A percentile compares a stretch with the other conserved stretches of the same genome.
phyloP scores from a whole-genome alignment of 2,888 invertebrate genomes.

The Drosophila anomalata region DNA sequence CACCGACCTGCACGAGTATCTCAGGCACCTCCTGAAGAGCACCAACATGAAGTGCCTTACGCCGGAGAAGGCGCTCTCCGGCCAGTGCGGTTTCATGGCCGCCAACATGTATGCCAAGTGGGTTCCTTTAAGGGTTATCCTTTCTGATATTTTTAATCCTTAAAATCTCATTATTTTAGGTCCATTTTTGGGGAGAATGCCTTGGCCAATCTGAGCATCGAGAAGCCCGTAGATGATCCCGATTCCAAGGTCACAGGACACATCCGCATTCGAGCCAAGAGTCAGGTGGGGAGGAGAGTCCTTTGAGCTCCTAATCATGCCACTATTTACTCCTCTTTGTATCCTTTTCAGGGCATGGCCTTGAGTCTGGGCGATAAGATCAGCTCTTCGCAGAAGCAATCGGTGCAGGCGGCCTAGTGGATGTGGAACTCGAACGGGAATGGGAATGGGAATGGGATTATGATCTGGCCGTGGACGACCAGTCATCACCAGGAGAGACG shows the following conservation, averaged over 20 bases:
- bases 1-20: slow-evolving; percentile 95
- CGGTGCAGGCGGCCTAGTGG: slow-evolving; percentile 82
- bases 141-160: background rate
- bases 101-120: slow-evolving; percentile 98
- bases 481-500: slow-evolving; percentile 31
- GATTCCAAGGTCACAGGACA: slow-evolving; percentile 97
- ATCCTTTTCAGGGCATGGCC: slow-evolving; percentile 94
- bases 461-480: slow-evolving; percentile 33
- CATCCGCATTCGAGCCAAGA: slow-evolving; percentile 98
- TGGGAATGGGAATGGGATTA: background rate
- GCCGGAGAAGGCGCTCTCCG: slow-evolving; percentile 97
- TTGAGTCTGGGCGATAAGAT: slow-evolving; percentile 99
- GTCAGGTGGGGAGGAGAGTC: slow-evolving; percentile 88
- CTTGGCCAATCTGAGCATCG: slow-evolving; percentile 98
- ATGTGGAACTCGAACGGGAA: slow-evolving; percentile 6
- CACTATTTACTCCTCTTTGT: slow-evolving; percentile 4
- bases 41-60: slow-evolving; percentile 99
- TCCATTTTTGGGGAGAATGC: slow-evolving; percentile 99
- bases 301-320: background rate
- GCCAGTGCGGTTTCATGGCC: slow-evolving; percentile 99
- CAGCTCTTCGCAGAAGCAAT: slow-evolving; percentile 93
- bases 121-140: slow-evolving; percentile 17
- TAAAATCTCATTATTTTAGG: slow-evolving; percentile 80
- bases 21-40: slow-evolving; percentile 94
- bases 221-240: slow-evolving; percentile 94